phyloP scores from a whole-genome alignment of 1,140 invertebrate species.

The Dryas iulia region DNA sequence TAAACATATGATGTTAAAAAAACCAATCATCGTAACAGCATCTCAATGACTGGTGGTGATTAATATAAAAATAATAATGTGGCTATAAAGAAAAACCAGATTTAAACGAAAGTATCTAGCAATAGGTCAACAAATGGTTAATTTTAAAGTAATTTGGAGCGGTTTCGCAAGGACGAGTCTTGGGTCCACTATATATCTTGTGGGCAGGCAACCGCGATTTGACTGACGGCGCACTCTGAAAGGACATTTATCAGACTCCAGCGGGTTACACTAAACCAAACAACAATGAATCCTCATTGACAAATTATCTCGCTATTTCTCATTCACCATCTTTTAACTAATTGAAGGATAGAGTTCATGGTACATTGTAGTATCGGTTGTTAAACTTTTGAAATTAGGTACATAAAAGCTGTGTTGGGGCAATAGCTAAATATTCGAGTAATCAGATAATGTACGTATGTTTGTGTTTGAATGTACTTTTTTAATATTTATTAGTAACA shows the following conservation, averaged over 20 bases:
- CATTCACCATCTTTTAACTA: conserved; percentile 53
- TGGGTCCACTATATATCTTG: conserved; percentile 78
- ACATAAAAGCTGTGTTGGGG: no score
- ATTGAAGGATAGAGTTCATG: conserved; percentile 7
- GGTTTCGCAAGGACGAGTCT: conserved; percentile 62
- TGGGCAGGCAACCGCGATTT: conserved; percentile 75
- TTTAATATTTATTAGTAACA: no score
- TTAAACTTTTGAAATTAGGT: no score
- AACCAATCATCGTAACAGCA: no score
- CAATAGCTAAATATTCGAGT: background rate
- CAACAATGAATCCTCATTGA: conserved; percentile 79
- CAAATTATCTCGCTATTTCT: conserved; percentile 74
- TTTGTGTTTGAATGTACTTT: no score
- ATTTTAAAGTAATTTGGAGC: conserved; percentile 41
- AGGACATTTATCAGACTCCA: conserved; percentile 78
- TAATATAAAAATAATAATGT: background rate
- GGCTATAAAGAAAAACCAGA: background rate
- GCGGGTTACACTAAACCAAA: conserved; percentile 77
- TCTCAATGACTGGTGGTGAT: no score
- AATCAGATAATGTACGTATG: no score
- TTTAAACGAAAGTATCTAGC: background rate
- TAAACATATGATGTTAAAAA: no score
- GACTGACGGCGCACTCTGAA: conserved; percentile 75
- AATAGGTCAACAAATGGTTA: conserved; percentile 21
- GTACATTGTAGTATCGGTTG: background rate